Base-by-base conservation (phyloP, 2,797 vertebrate genomes). In the Trematomus bernacchii region DNA sequence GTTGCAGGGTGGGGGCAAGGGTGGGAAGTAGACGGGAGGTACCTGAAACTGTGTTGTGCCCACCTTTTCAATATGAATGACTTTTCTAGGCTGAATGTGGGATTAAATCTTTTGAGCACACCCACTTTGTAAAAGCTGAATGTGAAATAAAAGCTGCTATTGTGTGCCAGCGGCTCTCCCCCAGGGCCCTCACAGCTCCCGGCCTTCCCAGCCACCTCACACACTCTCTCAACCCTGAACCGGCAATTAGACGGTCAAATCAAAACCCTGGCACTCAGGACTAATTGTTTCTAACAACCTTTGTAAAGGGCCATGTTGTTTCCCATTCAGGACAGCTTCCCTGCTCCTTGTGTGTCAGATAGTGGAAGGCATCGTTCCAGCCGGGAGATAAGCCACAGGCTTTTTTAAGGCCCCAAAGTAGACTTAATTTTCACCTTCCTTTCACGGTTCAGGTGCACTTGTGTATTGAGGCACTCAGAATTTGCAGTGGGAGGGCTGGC, bases 211-310 rank as follows among this genome's bases (percentile, higher is more conserved):
- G 85, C 84, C 62, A 83, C 82, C 89, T 90, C 86, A 87, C 87
- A 80, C 79, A 86, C 87, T 84, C 88, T 67, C 77, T 83, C 82
- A 87, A 64, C 73, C 80, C 87, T 79, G 81, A 89, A 88, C 80
- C 18, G 33, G 82, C 91, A 93, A 93, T 93, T 92, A 93, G 83
- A 88, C 69, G 58, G 61, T 82, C 82, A 82, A 93, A 90, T 92
- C 89, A 90, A 91, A 92, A 93, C 86, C 87, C 73, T 37, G 47
- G 84, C 80, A 65, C 84, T 89, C 83, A 85, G 85, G 85, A 87
- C 90, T 91, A 92, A 94, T 94, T 93, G 93, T 94, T 93, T 93
- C 91, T 93, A 91, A 83, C 87, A 70, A 87, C 77, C 86, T 91
- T 93, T 93, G 87, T 91, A 86, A 89, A 84, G 85, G 80, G 69